Percentiles rank a stretch among this genome's conserved stretches.
These are phyloP conservation scores for Erpornis zantholeuca DNA, from an alignment of 2,113 vertebrate species.

Conservation along the genomic window DNA sequence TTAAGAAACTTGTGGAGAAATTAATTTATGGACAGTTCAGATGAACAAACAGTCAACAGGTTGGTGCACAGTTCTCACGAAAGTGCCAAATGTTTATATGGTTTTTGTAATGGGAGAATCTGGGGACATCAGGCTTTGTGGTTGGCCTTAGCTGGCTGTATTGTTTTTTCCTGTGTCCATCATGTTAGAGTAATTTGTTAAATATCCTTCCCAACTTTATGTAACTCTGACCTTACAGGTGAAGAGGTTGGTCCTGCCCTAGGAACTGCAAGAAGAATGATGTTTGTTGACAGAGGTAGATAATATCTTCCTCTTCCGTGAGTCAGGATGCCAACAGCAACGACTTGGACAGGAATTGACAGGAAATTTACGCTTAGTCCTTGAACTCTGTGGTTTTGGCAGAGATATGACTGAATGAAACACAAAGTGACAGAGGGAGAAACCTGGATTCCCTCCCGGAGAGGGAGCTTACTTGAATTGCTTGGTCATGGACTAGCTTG, in stretches of 20 bases:
- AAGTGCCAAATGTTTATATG: neutral
- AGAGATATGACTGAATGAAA: neutral
- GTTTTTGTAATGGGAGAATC: neutral
- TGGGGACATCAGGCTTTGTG: neutral
- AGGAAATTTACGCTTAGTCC: neutral
- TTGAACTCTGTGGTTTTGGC: slow-evolving; percentile 1
- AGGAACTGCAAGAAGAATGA: neutral
- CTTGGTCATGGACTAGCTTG: neutral
- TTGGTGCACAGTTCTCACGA: neutral
- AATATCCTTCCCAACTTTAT: neutral
- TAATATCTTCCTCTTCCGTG: slow-evolving; percentile 11
- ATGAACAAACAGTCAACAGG: neutral
- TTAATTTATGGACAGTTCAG: neutral
- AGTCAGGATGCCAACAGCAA: neutral
- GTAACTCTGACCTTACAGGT: slow-evolving; percentile 1
- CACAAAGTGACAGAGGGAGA: neutral
- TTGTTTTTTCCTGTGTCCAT: neutral
- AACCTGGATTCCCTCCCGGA: slow-evolving; percentile 10
- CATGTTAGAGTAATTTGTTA: neutral
- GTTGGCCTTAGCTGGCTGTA: neutral
- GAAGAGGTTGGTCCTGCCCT: slow-evolving; percentile 22
- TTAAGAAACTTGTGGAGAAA: neutral
- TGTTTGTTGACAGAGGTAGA: slow-evolving; percentile 12
- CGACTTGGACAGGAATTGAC: neutral
- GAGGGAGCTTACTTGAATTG: neutral